Evolutionary conservation across 2,797 vertebrate species (phyloP), one percentile per base, ranked within the genome.

Genomic region (Pangasius macronema): DNA sequence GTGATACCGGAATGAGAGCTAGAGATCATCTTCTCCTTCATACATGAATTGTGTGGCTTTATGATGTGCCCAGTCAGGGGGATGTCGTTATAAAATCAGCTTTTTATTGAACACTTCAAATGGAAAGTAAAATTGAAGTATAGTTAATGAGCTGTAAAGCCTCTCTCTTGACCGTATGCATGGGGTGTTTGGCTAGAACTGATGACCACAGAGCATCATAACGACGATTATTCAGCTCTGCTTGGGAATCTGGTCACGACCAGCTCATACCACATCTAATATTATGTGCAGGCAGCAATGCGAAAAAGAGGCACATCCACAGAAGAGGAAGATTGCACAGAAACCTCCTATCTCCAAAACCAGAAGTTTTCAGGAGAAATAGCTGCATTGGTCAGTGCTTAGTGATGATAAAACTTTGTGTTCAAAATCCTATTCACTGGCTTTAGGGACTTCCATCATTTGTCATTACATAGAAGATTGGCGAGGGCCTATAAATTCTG

Each of bases 181-280:
- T 65, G 67, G 72, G 27, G 83, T 81, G 85, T 87, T 83, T 86
- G 83, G 65, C 36, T 53, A n/a, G 80, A 65, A 76, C 49, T 53
- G 7, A 72, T 70, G 33, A 83, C 73, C 46, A 89, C 18, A 22
- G 30, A 83, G 80, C 70, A 83, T 57, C 36, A 75, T 84, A 79
- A 85, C 33, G 42, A 86, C 36, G 55, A 79, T 82, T 82, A 79
- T 79, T 65, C 49, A 63, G 82, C 86, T 59, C 79, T 77, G 83
- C 70, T 89, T 76, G 85, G 65, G 75, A 89, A 87, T 88, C 85
- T 89, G 80, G 79, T 87, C 84, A 88, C 84, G 85, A 59, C 86
- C 46, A 73, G 79, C 84, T 57, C 80, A 81, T 46, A 81, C 63
- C 84, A 68, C 73, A 67, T 86, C 87, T 85, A 87, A 90, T 85